Base-by-base conservation (phyloP, 2,113 vertebrate species). In the Columba janthina region DNA sequence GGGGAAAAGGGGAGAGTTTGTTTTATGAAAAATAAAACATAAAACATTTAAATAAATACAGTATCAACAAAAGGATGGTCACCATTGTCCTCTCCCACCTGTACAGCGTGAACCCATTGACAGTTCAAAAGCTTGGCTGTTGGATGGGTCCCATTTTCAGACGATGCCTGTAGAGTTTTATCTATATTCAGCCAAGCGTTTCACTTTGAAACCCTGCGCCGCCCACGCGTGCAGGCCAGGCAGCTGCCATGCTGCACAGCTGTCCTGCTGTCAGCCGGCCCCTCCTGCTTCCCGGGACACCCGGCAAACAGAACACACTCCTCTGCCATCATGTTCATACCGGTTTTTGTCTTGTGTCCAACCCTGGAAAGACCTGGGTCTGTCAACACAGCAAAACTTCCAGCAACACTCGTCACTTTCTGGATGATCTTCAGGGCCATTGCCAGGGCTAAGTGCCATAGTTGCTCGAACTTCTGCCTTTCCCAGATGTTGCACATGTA, bases 1-100 rank as follows among this genome's bases (percentile, higher is more conserved):
- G 79, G 54, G 82, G 56, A 46, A 95, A 96, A 73, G 92, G 76
- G 64, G 67, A 96, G 46, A 93, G 82, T 71, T 93, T 96, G 12
- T 9, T 93, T 75, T 77, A 88, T 71, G 92, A 96, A 66, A 84
- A 92, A 85, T 61, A 96, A 36, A 93, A 36, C 22, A 48, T 6
- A 32, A 51, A 83, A 3, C 42, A 44, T 44, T 44, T 44, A 79
- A 65, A 44, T 17, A 34, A 73, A 26, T 26, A 6, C 6, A 13
- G 14, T 21, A 28, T 3, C 12, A 70, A 24, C 11, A 12, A 46
- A 16, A 1, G 26, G 25, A 61, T 42, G 53, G 2, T 22, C 21
- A 1, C 15, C 0, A 1, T 2, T 36, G 13, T 22, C 9, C 56
- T 61, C 34, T 29, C 34, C 40, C 2, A 5, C n/a, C 72, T 3